Base-by-base conservation (phyloP, 2,888 invertebrate species). In the Sisyra terminalis region DNA sequence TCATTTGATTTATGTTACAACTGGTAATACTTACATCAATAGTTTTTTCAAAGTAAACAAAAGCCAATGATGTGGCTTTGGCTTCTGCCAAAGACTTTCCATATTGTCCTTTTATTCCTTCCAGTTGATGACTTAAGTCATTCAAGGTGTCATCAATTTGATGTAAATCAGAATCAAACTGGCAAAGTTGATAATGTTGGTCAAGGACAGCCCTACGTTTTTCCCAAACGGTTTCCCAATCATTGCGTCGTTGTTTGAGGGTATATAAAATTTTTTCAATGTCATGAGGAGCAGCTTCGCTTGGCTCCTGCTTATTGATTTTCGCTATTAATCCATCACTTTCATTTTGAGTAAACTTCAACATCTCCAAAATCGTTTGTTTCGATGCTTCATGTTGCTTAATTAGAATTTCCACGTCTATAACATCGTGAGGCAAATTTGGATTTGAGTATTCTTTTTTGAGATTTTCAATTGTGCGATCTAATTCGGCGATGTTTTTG, bases 31-130 rank as follows among this genome's bases (percentile, higher is more conserved):
- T 63, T 63, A 85, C 83, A 67, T 78, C 71, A 49, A 85, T 74
- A 42, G 81, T 82, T 58, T 75, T 75, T 62, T 86, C 82, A 57
- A 86, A 83, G 53, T 79, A 75, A 47, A 70, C 69, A 56, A 84
- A 86, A 29, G 80, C 75, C 49, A 73, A 63, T 5, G 79, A 76
- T 36, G 78, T 77, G 42, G 78, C 71, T 57, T 74, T 75, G 6
- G 81, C 80, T 30, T 77, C 72, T 6, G 73, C 67, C 49, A 80
- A 63, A 49, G 80, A 81, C 55, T 82, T 82, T 24, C 81, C 79
- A 58, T 73, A 79, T 60, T 78, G 75, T 43, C 73, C 76, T 52
- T 72, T 70, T 49, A 77, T 68, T 44, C 70, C 70, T 47, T 65
- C 60, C 51, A 82, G 60, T 55, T 82, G 79, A 40, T 66, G 61